Evolutionary conservation across 2,113 vertebrate species (phyloP), one percentile per base, ranked within the genome.

Genomic region (Chaetodon auriga): DNA sequence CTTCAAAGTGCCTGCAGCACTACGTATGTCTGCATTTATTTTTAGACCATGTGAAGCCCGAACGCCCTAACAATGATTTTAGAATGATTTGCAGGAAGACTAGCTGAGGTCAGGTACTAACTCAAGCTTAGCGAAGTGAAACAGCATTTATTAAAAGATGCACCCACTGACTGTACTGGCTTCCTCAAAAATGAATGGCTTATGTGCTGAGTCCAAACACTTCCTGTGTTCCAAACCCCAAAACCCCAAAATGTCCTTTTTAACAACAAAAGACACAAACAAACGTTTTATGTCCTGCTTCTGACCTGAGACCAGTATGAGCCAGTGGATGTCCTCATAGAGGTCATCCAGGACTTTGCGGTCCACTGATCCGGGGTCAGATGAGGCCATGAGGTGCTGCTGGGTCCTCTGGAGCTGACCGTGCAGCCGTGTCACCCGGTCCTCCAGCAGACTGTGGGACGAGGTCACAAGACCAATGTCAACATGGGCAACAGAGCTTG

Each of bases 261-360:
- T 19, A 61, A 36, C 38, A 19, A 48, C 7, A 63, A 66, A 21
- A 68, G 1, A 75, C 16, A 45, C 13, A 65, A n/a, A 80, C 36
- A 36, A 18, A 36, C 9, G 38, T 46, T 23, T 51, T 7, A 2
- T 10, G 19, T 68, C 6, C 11, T 10, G 45, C 36, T 43, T 45
- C 93, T 83, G 77, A 99, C 98, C 98, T 97, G 97, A 97, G 92
- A 99, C 98, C 96, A 99, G 95, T 92, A 99, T 97, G 88, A 99
- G 96, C 98, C 98, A 99, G 95, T 99, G 98, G 95, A 99, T 99
- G 95, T 99, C 98, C 94, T 99, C 98, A 10, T 99, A 99, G 55
- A 99, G 95, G 84, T 99, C 98, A 84, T 99, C 98, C 92, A 99
- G 96, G 71, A 96, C 95, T 95, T 97, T 98, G 90, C 96, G 96